These are phyloP conservation scores for Saturnia pavonia DNA, from an alignment of 2,888 invertebrate species.

Conservation along the genomic window DNA sequence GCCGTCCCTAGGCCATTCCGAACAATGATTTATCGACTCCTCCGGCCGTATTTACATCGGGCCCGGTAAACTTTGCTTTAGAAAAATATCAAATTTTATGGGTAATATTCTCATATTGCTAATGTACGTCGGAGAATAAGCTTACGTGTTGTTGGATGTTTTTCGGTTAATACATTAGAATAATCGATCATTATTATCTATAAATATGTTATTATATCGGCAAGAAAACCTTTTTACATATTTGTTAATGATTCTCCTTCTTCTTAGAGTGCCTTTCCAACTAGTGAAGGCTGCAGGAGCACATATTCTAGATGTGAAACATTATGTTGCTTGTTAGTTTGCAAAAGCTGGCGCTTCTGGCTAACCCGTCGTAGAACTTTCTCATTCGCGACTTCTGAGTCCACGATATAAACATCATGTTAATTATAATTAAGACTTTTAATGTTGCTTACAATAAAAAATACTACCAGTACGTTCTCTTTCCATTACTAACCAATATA, in stretches of 20 bases:
- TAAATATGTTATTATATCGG: neutral
- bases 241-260: neutral
- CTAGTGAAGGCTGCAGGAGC: too few species aligned
- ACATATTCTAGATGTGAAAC: too few species aligned
- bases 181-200: slow-evolving; percentile 1
- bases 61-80: slow-evolving; percentile 34
- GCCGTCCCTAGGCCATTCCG: slow-evolving; percentile 51
- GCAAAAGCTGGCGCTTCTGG: too few species aligned
- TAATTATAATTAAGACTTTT: too few species aligned
- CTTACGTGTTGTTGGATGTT: slow-evolving; percentile 14
- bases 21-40: slow-evolving; percentile 70
- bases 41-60: slow-evolving; percentile 57
- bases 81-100: slow-evolving; percentile 23
- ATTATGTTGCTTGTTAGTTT: too few species aligned
- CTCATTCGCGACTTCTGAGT: too few species aligned
- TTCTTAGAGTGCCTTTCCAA: neutral
- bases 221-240: neutral
- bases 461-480: too few species aligned
- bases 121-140: slow-evolving; percentile 13
- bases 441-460: too few species aligned
- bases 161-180: neutral
- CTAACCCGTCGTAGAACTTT: too few species aligned
- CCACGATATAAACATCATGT: too few species aligned
- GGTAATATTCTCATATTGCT: slow-evolving; percentile 17
- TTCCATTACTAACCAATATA: too few species aligned